phyloP scores from a whole-genome alignment of 2,797 vertebrate genomes.

The Rhinophrynus dorsalis region DNA sequence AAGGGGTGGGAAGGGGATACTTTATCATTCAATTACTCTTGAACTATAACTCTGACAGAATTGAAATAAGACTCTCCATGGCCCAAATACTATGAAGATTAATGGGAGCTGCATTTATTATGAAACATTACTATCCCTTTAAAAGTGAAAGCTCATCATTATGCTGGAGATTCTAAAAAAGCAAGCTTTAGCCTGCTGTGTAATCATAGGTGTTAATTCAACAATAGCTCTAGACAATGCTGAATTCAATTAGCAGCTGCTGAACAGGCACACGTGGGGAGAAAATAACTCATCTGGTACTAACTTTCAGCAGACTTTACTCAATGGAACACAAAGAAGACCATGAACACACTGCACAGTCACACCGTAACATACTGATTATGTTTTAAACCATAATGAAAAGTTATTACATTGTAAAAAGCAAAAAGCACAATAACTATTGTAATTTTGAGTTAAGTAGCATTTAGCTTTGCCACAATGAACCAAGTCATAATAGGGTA shows the following conservation, averaged over 20 bases:
- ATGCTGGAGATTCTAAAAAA: background rate
- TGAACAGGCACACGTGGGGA: background rate
- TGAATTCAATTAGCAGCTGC: background rate
- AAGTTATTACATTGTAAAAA: background rate
- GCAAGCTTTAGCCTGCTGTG: background rate
- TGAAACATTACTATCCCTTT: background rate
- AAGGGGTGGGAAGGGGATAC: too few species aligned
- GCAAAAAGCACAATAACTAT: background rate
- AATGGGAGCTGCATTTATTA: background rate
- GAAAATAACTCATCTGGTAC: background rate
- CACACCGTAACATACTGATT: background rate
- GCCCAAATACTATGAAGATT: too few species aligned
- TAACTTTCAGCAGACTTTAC: background rate
- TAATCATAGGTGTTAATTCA: slow-evolving; percentile 6
- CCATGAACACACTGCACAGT: background rate
- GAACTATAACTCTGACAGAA: too few species aligned
- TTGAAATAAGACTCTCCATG: too few species aligned
- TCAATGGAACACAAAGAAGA: background rate
- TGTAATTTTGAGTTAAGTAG: background rate
- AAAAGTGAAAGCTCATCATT: background rate
- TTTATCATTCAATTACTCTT: too few species aligned
- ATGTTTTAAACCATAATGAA: background rate
- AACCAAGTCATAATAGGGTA: background rate
- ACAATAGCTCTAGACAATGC: background rate
- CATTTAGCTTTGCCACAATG: background rate